Conservation (phyloP, 2,113 vertebrate genomes). For the Otolemur garnettii region DNA sequence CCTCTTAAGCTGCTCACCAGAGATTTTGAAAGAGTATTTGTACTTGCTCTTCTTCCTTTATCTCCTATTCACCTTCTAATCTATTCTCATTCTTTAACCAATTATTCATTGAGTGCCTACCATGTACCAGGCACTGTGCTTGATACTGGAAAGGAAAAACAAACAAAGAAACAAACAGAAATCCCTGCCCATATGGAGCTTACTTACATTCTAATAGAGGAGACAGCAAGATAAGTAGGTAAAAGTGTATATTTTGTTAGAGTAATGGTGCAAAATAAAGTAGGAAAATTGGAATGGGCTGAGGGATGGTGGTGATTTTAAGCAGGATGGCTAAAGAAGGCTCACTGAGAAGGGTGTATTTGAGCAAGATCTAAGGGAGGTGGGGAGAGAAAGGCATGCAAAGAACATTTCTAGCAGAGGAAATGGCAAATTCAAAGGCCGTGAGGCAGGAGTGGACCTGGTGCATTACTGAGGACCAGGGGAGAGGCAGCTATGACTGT, state of each 20-base stretch:
- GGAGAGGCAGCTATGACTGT: neutral
- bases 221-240: neutral
- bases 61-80: neutral
- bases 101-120: neutral
- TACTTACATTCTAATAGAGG: neutral
- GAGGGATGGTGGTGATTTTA: neutral
- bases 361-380: neutral
- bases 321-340: neutral
- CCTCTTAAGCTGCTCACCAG: neutral
- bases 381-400: neutral
- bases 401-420: neutral
- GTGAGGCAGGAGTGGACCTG: neutral
- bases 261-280: neutral
- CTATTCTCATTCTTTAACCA: neutral
- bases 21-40: neutral
- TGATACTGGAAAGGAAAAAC: neutral
- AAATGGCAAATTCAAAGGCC: neutral
- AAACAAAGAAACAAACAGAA: neutral
- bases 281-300: neutral
- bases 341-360: neutral
- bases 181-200: neutral
- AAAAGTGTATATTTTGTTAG: neutral
- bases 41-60: neutral
- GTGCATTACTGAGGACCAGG: neutral
- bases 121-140: neutral